Evolutionary conservation across 2,888 invertebrate genomes (phyloP).

Genomic region (Mesopsocus fuscifrons): DNA sequence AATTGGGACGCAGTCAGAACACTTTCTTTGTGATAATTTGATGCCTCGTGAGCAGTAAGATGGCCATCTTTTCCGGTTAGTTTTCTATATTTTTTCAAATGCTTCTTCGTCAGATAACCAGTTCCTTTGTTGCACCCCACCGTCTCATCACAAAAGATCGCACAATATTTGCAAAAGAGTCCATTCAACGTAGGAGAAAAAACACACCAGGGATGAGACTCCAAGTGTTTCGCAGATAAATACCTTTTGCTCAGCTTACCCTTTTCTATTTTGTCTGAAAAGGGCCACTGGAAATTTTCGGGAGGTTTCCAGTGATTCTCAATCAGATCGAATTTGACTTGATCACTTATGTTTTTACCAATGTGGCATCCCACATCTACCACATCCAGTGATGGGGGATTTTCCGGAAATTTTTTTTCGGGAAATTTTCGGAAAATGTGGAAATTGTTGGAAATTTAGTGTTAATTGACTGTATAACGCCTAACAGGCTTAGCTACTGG

Average conservation of each 20-base stretch:
- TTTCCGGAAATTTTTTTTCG: no score
- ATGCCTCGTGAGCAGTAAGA: conserved; percentile 9
- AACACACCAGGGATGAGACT: not conserved
- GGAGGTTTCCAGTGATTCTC: not conserved
- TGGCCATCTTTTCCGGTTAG: conserved; percentile 10
- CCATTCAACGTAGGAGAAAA: conserved; percentile 9
- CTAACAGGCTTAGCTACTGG: no score
- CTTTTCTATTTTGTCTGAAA: not conserved
- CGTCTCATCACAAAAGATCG: conserved; percentile 8
- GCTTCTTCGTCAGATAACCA: not conserved
- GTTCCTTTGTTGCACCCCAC: conserved; percentile 2
- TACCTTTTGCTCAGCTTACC: not conserved
- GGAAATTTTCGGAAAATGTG: no score
- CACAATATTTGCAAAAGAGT: conserved; percentile 11
- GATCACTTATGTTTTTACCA: not conserved
- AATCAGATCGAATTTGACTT: not conserved
- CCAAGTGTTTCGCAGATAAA: not conserved
- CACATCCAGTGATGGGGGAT: no score
- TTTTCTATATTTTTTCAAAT: conserved; percentile 8
- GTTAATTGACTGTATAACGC: no score
- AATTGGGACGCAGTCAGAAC: conserved; percentile 7
- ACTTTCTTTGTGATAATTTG: conserved; percentile 8
- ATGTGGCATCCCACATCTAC: not conserved
- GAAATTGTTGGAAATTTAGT: no score
- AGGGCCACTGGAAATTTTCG: not conserved